Base-by-base conservation (phyloP, 2,797 vertebrate species). In the Crocidura indochinensis region DNA sequence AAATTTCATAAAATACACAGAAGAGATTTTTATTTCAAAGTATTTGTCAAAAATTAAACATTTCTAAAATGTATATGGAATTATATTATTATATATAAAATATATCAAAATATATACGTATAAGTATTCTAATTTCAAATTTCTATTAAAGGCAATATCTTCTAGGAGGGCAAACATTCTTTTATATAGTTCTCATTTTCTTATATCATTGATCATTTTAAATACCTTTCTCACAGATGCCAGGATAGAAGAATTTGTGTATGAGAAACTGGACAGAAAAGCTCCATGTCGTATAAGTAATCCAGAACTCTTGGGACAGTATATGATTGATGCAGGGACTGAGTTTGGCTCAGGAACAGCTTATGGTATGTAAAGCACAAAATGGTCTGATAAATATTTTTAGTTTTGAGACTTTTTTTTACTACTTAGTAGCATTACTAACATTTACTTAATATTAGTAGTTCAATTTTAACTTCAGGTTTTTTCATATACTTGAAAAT, bases 211-310 rank as follows among this genome's bases (percentile, higher is more conserved):
- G 76, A 0, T 90, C 90, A 78, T 95, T 65, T 95, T 91, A 10
- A 27, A 24, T 87, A 90, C 83, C 97, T 97, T 80, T 98, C 92
- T 78, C 97, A 99, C 97, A 99, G 99, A 99, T 98, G 98, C 99
- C 95, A 98, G 99, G 88, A 99, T 99, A 97, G 99, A 99, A 97
- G 99, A 99, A 96, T 99, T 99, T 98, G 98, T 99, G 67, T 99
- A 99, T 94, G 99, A 99, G 98, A 99, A 99, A 93, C 97, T 99
- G 97, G 99, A 99, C 94, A 99, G 99, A 97, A 99, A 99, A 98
- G 99, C 95, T 83, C 99, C 99, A 4, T 98, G 98, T 46, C 98
- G 99, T 77, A 95, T 99, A 98, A 99, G 99, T 98, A 99, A 99
- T 97, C 99, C 99, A 56, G 99, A 99, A 97, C 97, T 99, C 96